Evolutionary conservation across 2,113 vertebrate genomes (phyloP), one percentile per base, ranked within the genome.

Genomic region (Nothocercus julius): DNA sequence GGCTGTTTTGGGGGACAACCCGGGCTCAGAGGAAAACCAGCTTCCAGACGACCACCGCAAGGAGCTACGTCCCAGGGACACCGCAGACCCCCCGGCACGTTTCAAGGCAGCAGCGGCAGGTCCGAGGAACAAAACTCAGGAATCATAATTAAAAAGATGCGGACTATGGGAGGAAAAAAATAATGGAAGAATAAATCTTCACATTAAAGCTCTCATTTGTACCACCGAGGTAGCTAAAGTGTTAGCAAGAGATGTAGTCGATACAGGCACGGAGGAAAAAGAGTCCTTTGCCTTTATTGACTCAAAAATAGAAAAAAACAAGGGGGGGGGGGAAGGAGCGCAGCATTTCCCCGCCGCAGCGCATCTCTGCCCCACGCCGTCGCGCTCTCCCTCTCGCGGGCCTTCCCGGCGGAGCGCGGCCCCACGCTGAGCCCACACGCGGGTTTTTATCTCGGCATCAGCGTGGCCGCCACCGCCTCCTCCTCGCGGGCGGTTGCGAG

Each of bases 11-110:
- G 49, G 21, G 20, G 47, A 9, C 49, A 24, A 10, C 77, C 82
- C 88, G 77, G 13, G 28, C 64, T 54, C 70, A 73, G 87, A 86
- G 32, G n/a, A 82, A 90, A 95, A 59, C 38, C 51, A 78, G 73
- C 36, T 80, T 90, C 59, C 67, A 78, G 44, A 32, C 58, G n/a
- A 77, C 19, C 34, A 27, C 53, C 69, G 77, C 62, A 40, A 87
- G 83, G 51, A 82, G 40, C 59, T 32, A 13, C 5, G 9, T 62
- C 58, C 82, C 32, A 19, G 3, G 32, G 30, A 83, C 91, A 79
- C 47, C 67, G n/a, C 28, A 80, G 34, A 76, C 64, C 22, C 81
- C 40, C 3, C 21, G 67, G 19, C 3, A 36, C 15, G 11, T 80
- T 82, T n/a, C 62, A 47, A 90, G 87, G 67, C 62, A 44, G 64